Base-by-base conservation (phyloP, 2,888 invertebrate species). In the Acleris sparsana region DNA sequence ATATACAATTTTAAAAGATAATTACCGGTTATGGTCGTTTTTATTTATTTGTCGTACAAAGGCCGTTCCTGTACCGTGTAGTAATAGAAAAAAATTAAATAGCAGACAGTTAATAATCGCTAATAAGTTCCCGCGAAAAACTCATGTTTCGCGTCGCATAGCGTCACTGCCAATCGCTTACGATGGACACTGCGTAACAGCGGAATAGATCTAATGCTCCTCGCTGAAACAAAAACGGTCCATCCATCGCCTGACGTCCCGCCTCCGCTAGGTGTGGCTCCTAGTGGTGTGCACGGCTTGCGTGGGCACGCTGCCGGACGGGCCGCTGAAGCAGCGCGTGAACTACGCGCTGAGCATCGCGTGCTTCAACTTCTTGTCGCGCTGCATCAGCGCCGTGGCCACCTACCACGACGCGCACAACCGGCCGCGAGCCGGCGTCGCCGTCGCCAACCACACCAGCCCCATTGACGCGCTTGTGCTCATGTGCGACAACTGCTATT, bases 361-460 rank as follows among this genome's bases (percentile, higher is more conserved):
- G 94, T 97, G 98, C 89, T 99, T 99, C 93, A 96, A 98, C 81
- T 96, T 99, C 76, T 93, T 99, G 73, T 97, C 98, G 62, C 95
- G 98, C 70, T 97, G 98, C 61, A 95, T 99, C 79, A 99, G 99
- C 9, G 95, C 96, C 33, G 97, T 97, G 69, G 95, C 97, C 75
- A 96, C 95, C 29, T 97, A 97, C 88, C 97, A 98, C 89, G 97
- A 96, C 85, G 94, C 94, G 62, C 97, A 98, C 83, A 97, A 98
- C 86, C 95, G 95, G 75, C 98, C 98, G 43, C 94, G 94, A 77
- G 93, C 89, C 72, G 96, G 95, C 52, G 99, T 99, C 78, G 99
- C 99, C 92, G 99, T 99, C 33, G 99, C 99, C 56, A 99, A 99
- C 92, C 99, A 99, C 91, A 99, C 99, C 5, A 99, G 99, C 70